These are phyloP conservation scores for Corella eumyota DNA, from an alignment of 23 tunicate genomes.

Conservation along the genomic window DNA sequence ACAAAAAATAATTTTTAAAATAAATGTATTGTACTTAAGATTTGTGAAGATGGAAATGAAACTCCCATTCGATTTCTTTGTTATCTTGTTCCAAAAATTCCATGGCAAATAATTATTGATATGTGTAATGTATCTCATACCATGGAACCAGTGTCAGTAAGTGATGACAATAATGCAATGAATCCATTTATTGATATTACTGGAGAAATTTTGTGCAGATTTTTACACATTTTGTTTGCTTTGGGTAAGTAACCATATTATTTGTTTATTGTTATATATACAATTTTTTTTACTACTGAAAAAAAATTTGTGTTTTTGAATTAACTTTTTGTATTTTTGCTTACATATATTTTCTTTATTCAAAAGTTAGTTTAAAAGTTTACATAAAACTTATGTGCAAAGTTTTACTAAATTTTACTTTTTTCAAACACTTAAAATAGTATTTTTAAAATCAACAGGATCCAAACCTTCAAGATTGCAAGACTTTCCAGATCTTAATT, in stretches of 20 bases:
- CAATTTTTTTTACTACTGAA: no score
- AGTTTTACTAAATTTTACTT: no score
- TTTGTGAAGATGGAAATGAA: conserved; percentile 23
- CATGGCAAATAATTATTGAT: conserved; percentile 39
- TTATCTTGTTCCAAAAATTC: conserved; percentile 30
- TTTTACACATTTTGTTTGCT: conserved; percentile 30
- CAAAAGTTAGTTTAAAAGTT: no score
- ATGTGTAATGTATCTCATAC: conserved; percentile 25
- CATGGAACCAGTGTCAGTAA: not conserved
- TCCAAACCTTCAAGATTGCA: conserved; percentile 5
- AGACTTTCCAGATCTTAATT: conserved; percentile 9
- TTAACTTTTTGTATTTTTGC: no score
- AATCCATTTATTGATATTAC: conserved; percentile 31
- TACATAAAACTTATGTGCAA: no score
- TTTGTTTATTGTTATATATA: no score
- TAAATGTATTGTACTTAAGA: conserved; percentile 5
- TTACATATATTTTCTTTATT: no score
- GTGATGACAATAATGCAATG: not conserved
- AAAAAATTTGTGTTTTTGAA: not conserved
- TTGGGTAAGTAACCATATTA: conserved; percentile 26
- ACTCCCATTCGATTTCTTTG: conserved; percentile 33
- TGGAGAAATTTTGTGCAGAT: conserved; percentile 34
- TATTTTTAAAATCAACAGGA: no score
- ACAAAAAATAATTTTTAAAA: no score
- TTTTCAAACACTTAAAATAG: no score